Evolutionary conservation across 2,888 invertebrate genomes (phyloP).

Genomic region (Pachycephus smyrnensis): DNA sequence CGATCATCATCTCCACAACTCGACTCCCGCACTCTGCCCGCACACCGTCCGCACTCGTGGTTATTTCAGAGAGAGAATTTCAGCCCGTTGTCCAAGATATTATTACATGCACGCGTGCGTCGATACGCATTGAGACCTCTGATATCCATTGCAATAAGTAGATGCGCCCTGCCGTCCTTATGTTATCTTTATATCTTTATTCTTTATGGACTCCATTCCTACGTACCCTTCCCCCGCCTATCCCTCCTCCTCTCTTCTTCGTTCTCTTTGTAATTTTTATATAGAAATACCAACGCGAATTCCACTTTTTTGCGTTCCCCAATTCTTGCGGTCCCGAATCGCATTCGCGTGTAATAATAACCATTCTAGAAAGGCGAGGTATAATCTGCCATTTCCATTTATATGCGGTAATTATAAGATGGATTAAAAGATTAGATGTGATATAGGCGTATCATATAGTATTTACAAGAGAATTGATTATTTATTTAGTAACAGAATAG

Average conservation of each 20-base stretch:
- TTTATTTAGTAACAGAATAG: too few relatives aligned
- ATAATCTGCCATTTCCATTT: too few relatives aligned
- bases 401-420: too few relatives aligned
- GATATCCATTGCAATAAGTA: not conserved
- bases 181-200: too few relatives aligned
- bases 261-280: conserved; percentile 20
- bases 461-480: too few relatives aligned
- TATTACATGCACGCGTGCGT: conserved; percentile 36
- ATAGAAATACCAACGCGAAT: conserved; percentile 20
- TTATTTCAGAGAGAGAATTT: conserved; percentile 56
- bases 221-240: not conserved
- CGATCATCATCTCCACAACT: conserved; percentile 52
- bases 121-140: not conserved
- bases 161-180: too few relatives aligned
- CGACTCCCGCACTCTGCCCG: conserved; percentile 15
- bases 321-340: too few relatives aligned
- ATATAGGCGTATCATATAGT: too few relatives aligned
- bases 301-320: not conserved
- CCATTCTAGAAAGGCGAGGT: too few relatives aligned
- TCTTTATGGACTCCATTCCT: too few relatives aligned
- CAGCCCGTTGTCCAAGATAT: conserved; percentile 41
- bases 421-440: too few relatives aligned
- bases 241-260: not conserved
- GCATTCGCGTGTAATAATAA: too few relatives aligned
- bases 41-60: conserved; percentile 42